phyloP scores from a whole-genome alignment of 2,888 invertebrate species.

The Tipula unca region DNA sequence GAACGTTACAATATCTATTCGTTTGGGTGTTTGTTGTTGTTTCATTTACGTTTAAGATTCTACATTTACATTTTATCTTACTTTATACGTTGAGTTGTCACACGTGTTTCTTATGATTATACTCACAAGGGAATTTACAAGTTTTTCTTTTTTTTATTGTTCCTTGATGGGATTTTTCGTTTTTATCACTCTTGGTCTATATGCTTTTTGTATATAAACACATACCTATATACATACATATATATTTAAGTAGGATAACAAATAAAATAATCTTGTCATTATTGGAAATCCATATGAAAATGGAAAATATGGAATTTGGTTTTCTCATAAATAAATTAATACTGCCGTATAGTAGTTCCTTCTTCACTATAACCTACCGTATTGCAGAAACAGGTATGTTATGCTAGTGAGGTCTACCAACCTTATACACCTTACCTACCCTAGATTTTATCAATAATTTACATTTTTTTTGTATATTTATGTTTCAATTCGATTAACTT shows the following conservation, averaged over 20 bases:
- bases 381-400: not conserved
- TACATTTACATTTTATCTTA: not conserved
- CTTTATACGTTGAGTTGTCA: not conserved
- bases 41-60: not conserved
- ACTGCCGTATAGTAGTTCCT: not conserved
- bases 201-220: not conserved
- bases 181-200: not conserved
- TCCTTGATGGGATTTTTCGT: not conserved
- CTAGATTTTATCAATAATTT: not conserved
- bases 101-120: not conserved
- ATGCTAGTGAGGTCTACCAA: not conserved
- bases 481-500: not conserved
- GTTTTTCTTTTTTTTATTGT: not conserved
- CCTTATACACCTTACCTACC: not conserved
- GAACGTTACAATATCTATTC: not conserved
- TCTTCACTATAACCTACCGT: not conserved
- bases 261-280: not conserved
- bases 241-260: not conserved
- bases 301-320: not conserved
- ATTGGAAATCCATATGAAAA: not conserved
- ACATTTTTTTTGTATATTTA: not conserved
- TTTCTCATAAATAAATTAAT: not conserved
- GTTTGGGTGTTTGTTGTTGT: not conserved
- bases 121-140: not conserved
- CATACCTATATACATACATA: not conserved